These are phyloP conservation scores for Drosophila persimilis DNA, from an alignment of 1,140 invertebrate species.

Conservation along the genomic window DNA sequence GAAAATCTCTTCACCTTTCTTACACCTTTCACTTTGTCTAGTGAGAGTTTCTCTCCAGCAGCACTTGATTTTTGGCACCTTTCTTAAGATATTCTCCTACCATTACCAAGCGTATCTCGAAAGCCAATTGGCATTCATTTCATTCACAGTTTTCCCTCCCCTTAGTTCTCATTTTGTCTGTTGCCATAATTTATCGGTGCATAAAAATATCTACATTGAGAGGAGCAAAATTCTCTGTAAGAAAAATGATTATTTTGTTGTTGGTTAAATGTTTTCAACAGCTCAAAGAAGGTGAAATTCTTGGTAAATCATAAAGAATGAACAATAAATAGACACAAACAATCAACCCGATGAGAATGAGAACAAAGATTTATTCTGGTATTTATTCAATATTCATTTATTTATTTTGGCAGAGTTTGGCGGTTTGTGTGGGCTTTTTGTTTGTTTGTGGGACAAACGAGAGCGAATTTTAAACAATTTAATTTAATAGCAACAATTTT, in stretches of 20 bases:
- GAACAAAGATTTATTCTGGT: slow-evolving; percentile 26
- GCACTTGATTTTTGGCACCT: slow-evolving; percentile 35
- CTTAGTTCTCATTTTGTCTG: slow-evolving; percentile 18
- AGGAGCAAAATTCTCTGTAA: slow-evolving; percentile 20
- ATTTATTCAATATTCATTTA: slow-evolving; percentile 40
- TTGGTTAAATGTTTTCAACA: slow-evolving; percentile 34
- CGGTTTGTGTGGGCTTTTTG: slow-evolving; percentile 19
- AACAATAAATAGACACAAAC: slow-evolving; percentile 28
- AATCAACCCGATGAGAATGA: slow-evolving; percentile 14
- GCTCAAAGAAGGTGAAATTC: slow-evolving; percentile 24
- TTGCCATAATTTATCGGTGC: slow-evolving; percentile 51
- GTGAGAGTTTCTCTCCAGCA: slow-evolving; percentile 44
- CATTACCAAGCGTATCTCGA: no score
- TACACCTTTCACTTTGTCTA: slow-evolving; percentile 44
- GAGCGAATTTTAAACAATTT: slow-evolving; percentile 60
- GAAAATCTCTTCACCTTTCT: slow-evolving; percentile 24
- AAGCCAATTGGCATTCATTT: slow-evolving; percentile 11
- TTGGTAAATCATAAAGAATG: slow-evolving; percentile 14
- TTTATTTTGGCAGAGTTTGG: slow-evolving; percentile 43
- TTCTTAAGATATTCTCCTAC: slow-evolving; percentile 33
- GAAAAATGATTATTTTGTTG: slow-evolving; percentile 57
- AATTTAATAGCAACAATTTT: slow-evolving; percentile 54
- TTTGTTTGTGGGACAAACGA: slow-evolving; percentile 58
- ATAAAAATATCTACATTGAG: slow-evolving; percentile 45
- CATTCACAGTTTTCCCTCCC: slow-evolving; percentile 20